Evolutionary conservation across 2,888 invertebrate species (phyloP).

Genomic region (Lepidocyrtinus sp.): DNA sequence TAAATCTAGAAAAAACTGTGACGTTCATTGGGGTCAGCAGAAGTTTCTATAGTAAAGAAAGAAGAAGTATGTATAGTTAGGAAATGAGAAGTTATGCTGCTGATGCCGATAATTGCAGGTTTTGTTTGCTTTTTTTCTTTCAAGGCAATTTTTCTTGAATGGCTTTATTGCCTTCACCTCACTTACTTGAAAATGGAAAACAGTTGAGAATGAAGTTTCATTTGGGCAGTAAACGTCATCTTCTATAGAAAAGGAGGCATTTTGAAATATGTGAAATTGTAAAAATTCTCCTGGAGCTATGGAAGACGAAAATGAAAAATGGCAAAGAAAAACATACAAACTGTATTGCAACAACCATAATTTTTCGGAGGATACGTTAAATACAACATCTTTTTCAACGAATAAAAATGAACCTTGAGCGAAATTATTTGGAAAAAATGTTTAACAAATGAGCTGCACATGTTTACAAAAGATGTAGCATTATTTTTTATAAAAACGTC

Average conservation of each 20-base stretch:
- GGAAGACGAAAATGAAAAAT: not conserved
- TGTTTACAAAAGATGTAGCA: conserved; percentile 29
- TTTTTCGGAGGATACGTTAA: not conserved
- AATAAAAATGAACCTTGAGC: not conserved
- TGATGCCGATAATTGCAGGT: not conserved
- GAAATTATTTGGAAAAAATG: conserved; percentile 1
- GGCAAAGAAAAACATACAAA: conserved; percentile 6
- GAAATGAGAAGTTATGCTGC: not conserved
- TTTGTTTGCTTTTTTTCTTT: not conserved
- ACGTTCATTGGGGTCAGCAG: conserved; percentile 28
- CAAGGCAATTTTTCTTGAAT: not conserved
- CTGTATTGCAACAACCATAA: conserved; percentile 1
- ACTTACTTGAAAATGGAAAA: not conserved
- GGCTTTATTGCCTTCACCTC: not conserved
- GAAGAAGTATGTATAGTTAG: too few species aligned
- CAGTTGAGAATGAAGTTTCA: not conserved
- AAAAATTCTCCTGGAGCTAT: not conserved
- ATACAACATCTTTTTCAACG: not conserved
- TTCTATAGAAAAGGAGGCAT: not conserved
- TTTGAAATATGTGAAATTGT: not conserved
- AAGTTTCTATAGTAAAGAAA: too few species aligned
- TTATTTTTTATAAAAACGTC: not conserved
- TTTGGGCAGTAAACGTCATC: conserved; percentile 6
- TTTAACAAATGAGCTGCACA: conserved; percentile 24
- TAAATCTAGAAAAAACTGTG: conserved; percentile 23